Base-by-base conservation (phyloP, 2,113 vertebrate species). In the Emydura subglobosa region DNA sequence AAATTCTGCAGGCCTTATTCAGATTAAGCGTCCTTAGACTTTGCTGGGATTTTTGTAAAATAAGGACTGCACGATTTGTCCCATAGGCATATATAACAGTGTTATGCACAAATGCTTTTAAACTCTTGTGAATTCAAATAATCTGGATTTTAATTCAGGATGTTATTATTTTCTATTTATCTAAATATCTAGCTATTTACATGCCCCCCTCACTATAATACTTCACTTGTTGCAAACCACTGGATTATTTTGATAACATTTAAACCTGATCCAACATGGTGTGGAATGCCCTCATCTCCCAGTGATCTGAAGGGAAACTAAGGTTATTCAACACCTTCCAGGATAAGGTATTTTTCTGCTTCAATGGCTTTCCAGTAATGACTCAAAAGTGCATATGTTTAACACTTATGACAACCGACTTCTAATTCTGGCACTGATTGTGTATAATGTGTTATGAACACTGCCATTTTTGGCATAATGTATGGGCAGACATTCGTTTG, bases 391-490 rank as follows among this genome's bases (percentile, higher is more conserved):
- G 53, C 9, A 89, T 92, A 10, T 74, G 86, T 89, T 89, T 86
- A 83, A 86, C 83, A 87, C 57, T 96, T 65, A 82, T 79, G 79
- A 76, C 79, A 68, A 89, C n/a, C 0, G 0, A 5, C 50, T 39
- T 82, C 68, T 82, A 78, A 83, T 42, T 22, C n/a, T 19, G 90
- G 31, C 87, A 86, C 65, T 0, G 1, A 85, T 31, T 59, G 86
- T 59, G 85, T 93, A 76, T 47, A 91, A 65, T 85, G 54, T 79
- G 95, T 85, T 95, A 74, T 78, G 85, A 93, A 79, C 14, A 59
- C 59, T 54, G n/a, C 39, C 81, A 87, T 88, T 97, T 83, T 93
- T 83, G 91, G 68, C 3, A 93, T 87, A 97, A 96, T 51, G 87
- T 61, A 81, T 6, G 49, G 92, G 68, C 47, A 95, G 92, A 68